Evolutionary conservation across 1,140 invertebrate species (phyloP), one percentile per base, ranked within the genome.

Genomic region (Notospermus geniculatus): DNA sequence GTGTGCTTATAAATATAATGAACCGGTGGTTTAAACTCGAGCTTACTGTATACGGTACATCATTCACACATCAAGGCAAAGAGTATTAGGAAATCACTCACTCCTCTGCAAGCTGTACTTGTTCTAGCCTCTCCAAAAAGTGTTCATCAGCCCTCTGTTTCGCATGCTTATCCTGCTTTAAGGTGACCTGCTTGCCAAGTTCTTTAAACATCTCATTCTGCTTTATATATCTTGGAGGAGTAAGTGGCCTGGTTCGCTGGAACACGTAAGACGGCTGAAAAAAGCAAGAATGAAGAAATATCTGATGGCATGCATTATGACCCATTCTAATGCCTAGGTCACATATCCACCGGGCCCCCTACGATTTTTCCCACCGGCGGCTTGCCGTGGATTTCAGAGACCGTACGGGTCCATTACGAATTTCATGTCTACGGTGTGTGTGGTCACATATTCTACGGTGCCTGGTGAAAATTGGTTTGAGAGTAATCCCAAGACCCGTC

Each of bases 51-150:
- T 46, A 9, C 9, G 9, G 23, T n/a, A n/a, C n/a, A n/a, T n/a
- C n/a, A n/a, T n/a, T n/a, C n/a, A n/a, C n/a, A n/a, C n/a, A n/a
- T n/a, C n/a, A n/a, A n/a, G n/a, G n/a, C n/a, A n/a, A n/a, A n/a
- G n/a, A n/a, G n/a, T n/a, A n/a, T n/a, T n/a, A n/a, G 32, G 32
- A 36, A 28, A 43, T 5, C 25, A 71, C 78, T 75, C 67, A 80
- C 78, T 81, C 79, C 63, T 81, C 79, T 45, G 79, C 78, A 46
- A 81, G 59, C 62, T 80, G 78, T 13, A 80, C 74, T 71, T 80
- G 79, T 66, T 81, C 79, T 17, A 81, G 63, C 58, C 78, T 69
- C 50, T 77, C 78, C n/a, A 80, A 55, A 59, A 80, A 80, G 17
- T 76, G 74, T 58, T 78, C 73, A 68, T 79, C 78, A 36, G 71